phyloP scores from a whole-genome alignment of 2,888 invertebrate species.

The Pyrochroa serraticornis region DNA sequence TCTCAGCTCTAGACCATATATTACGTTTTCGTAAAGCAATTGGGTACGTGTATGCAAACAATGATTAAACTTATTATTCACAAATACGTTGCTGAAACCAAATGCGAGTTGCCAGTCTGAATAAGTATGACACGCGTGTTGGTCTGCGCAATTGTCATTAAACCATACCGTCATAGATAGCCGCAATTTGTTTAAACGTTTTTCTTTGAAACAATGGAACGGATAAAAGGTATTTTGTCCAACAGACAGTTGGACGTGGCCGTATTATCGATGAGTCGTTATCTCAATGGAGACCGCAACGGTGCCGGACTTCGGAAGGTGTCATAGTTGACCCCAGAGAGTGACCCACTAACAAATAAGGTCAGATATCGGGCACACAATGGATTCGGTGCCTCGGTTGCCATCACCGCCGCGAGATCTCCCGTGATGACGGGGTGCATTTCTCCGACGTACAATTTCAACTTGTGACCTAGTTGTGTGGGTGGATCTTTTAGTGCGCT shows the following conservation, averaged over 20 bases:
- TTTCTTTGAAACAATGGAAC: no score
- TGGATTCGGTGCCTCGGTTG: conserved; percentile 23
- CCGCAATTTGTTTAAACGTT: no score
- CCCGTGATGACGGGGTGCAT: conserved; percentile 30
- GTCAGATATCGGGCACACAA: conserved; percentile 40
- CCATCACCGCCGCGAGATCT: conserved; percentile 7
- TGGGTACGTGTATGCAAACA: no score
- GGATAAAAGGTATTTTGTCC: no score
- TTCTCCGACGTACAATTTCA: conserved; percentile 40
- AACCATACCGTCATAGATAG: no score
- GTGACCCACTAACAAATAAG: conserved; percentile 42
- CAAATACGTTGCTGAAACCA: no score
- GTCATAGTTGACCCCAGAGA: conserved; percentile 34
- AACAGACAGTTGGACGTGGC: conserved; percentile 7
- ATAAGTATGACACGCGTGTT: no score
- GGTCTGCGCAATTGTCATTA: no score
- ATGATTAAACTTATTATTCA: no score
- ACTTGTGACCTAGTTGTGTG: conserved; percentile 56
- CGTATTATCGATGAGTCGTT: conserved; percentile 10
- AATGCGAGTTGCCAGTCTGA: no score
- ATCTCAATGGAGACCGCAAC: conserved; percentile 9
- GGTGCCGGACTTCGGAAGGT: conserved; percentile 25
- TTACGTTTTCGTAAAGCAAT: no score
- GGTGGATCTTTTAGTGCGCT: conserved; percentile 50
- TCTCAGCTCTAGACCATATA: no score